Conservation (phyloP, 2,888 invertebrate species). For the Priocnemis perturbator region DNA sequence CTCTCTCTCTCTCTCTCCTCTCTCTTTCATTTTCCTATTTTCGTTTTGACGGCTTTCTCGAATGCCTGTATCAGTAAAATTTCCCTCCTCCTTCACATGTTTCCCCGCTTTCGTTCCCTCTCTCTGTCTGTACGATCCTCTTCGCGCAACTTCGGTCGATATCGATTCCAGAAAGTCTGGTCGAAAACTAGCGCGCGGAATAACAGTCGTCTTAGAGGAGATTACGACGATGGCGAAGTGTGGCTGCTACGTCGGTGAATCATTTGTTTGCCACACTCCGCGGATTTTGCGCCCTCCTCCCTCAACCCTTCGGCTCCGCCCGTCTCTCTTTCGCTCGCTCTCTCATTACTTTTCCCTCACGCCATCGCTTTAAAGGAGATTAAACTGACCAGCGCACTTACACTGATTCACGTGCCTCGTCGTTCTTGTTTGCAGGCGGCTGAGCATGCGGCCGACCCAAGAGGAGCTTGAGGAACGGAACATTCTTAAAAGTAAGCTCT, state of each 20-base stretch:
- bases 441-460: slow-evolving; percentile 98
- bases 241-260: slow-evolving; percentile 38
- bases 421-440: slow-evolving; percentile 79
- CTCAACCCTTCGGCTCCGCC: slow-evolving; percentile 17
- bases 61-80: too few species aligned
- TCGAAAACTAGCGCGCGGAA: slow-evolving; percentile 27
- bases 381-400: slow-evolving; percentile 31
- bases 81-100: too few species aligned
- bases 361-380: slow-evolving; percentile 32
- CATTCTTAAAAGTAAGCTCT: slow-evolving; percentile 93
- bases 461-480: slow-evolving; percentile 98
- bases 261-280: slow-evolving; percentile 44
- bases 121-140: slow-evolving; percentile 6
- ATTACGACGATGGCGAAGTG: slow-evolving; percentile 37
- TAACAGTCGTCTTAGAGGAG: slow-evolving; percentile 20
- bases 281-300: slow-evolving; percentile 19
- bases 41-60: too few species aligned
- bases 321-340: not conserved
- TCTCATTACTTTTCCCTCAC: not conserved
- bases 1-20: too few species aligned
- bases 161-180: slow-evolving; percentile 2
- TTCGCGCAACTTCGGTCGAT: not conserved
- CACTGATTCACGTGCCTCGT: slow-evolving; percentile 32
- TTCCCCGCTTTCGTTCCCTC: not conserved
- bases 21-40: too few species aligned